Conservation (phyloP, 2,113 vertebrate genomes). For the Diadophis punctatus region DNA sequence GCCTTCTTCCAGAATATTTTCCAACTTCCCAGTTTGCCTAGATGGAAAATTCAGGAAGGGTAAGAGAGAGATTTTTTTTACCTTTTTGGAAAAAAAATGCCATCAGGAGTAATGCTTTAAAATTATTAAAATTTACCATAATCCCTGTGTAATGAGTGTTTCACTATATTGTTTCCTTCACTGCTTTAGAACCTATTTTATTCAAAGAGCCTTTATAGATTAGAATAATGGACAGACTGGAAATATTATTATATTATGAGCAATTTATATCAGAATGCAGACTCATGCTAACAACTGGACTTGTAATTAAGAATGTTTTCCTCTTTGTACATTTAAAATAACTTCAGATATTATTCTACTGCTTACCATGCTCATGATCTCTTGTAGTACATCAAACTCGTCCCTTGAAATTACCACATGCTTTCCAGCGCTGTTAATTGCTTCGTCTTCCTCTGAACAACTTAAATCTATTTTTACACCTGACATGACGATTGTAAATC, state of each 20-base stretch:
- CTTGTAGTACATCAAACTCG: conserved; percentile 35
- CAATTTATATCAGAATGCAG: neutral
- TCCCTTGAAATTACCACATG: neutral
- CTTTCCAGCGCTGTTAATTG: fast-evolving
- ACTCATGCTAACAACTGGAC: neutral
- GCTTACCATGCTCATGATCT: conserved; percentile 62
- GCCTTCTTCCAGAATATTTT: neutral
- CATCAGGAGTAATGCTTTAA: neutral
- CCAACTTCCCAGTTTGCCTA: neutral
- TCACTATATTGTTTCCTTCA: neutral
- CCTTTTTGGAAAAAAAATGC: neutral
- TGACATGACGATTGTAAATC: neutral
- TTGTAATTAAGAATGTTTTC: neutral
- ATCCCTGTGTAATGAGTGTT: neutral
- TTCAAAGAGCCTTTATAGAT: neutral
- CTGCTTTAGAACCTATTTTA: neutral
- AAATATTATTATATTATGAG: neutral
- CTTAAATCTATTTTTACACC: neutral
- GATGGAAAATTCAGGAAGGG: neutral
- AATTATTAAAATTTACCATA: neutral
- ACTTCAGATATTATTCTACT: conserved; percentile 9
- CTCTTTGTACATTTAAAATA: neutral
- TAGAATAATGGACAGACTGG: neutral
- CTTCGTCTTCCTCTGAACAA: conserved; percentile 9
- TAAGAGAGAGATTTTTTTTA: neutral